Evolutionary conservation across 2,888 invertebrate genomes (phyloP).

Genomic region (Steinernema hermaphroditum): DNA sequence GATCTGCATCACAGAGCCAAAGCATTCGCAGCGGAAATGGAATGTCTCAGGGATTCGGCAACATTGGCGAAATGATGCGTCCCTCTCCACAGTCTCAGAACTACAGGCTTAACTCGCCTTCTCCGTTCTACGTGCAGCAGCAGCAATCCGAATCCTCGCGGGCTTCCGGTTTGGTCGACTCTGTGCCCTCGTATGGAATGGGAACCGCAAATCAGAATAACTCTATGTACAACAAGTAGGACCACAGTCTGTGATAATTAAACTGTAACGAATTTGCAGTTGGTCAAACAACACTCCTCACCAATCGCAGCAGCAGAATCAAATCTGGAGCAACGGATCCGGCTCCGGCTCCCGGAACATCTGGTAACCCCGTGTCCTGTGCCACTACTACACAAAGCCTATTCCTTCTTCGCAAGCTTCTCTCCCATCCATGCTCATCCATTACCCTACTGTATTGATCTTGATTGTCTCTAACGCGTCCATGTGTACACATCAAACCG

Average conservation of each 20-base stretch:
- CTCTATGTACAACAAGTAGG: constrained; percentile 4
- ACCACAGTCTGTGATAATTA: not conserved
- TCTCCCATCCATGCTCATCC: not conserved
- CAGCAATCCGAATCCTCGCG: not conserved
- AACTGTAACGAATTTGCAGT: not conserved
- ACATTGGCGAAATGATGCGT: constrained; percentile 1
- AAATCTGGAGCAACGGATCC: constrained; percentile 23
- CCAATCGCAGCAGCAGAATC: not conserved
- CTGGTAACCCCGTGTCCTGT: not conserved
- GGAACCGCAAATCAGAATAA: not conserved
- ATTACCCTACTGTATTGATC: not conserved
- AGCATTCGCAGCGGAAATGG: constrained; percentile 4
- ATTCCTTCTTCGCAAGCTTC: not conserved
- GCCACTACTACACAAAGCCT: not conserved
- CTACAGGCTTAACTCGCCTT: not conserved
- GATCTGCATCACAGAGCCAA: not conserved
- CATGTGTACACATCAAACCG: constrained; percentile 2
- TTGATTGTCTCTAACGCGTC: not conserved
- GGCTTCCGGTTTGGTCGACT: not conserved
- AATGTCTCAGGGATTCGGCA: not conserved
- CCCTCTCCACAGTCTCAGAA: not conserved
- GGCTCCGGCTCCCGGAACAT: constrained; percentile 2
- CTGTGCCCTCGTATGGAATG: not conserved
- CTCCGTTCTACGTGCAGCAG: not conserved
- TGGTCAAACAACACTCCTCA: not conserved